These are phyloP conservation scores for Sardinella longiceps DNA, from an alignment of 2,797 vertebrate genomes.

Conservation along the genomic window DNA sequence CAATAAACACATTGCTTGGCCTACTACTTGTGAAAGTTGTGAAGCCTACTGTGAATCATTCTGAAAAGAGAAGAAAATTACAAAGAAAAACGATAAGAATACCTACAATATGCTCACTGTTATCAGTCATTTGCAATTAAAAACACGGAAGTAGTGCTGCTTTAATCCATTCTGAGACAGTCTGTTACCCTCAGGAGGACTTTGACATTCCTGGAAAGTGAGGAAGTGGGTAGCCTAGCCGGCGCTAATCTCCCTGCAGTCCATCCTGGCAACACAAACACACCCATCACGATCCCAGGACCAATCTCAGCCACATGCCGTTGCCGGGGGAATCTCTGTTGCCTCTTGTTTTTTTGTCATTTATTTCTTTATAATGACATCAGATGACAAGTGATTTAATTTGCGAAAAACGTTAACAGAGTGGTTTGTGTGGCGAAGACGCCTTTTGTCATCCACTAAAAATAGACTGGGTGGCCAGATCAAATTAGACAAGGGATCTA, in stretches of 20 bases:
- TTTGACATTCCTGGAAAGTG: background rate
- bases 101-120: background rate
- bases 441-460: slow-evolving; percentile 64
- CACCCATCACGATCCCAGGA: slow-evolving; percentile 42
- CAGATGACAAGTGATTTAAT: slow-evolving; percentile 34
- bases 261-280: slow-evolving; percentile 28
- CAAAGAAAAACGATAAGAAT: background rate
- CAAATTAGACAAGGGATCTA: slow-evolving; percentile 62
- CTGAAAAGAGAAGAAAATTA: no score
- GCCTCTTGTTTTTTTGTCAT: slow-evolving; percentile 36
- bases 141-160: background rate
- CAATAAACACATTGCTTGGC: background rate
- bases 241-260: background rate
- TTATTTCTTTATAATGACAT: slow-evolving; percentile 41
- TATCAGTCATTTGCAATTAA: background rate
- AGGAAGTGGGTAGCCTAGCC: background rate
- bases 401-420: slow-evolving; percentile 32
- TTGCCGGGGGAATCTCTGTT: slow-evolving; percentile 42
- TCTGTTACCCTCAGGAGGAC: background rate
- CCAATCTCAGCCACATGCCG: slow-evolving; percentile 37
- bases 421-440: slow-evolving; percentile 36
- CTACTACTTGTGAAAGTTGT: no score
- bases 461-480: slow-evolving; percentile 67
- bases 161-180: background rate
- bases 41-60: no score